Conservation (phyloP, 2,888 invertebrate genomes). For the Clanis bilineata region DNA sequence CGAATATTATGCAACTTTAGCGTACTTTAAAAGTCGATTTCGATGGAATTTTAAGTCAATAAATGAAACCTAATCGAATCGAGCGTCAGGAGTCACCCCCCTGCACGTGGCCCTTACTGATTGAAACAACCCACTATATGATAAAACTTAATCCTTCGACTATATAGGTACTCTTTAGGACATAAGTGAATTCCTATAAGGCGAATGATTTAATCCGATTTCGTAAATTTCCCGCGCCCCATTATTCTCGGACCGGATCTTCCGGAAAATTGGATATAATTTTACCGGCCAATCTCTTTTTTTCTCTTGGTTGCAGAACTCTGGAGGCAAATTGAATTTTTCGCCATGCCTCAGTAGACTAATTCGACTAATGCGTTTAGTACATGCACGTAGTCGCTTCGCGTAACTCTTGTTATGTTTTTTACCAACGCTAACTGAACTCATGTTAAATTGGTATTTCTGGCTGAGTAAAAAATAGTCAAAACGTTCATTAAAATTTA, state of each 20-base stretch:
- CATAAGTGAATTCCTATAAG: slow-evolving; percentile 49
- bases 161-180: too few species aligned
- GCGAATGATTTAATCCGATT: slow-evolving; percentile 71
- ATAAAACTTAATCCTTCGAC: background rate
- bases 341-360: slow-evolving; percentile 72
- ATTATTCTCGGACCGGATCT: slow-evolving; percentile 57
- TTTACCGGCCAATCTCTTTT: slow-evolving; percentile 61
- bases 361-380: slow-evolving; percentile 79
- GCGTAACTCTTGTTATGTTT: slow-evolving; percentile 4
- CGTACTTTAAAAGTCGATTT: too few species aligned
- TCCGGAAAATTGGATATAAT: slow-evolving; percentile 73
- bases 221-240: slow-evolving; percentile 53
- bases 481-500: background rate
- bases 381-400: slow-evolving; percentile 25
- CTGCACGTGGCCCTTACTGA: too few species aligned
- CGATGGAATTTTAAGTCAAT: too few species aligned
- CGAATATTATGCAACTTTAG: too few species aligned
- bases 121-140: too few species aligned
- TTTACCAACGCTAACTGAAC: background rate
- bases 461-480: background rate
- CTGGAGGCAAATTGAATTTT: slow-evolving; percentile 78
- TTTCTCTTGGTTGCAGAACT: slow-evolving; percentile 57
- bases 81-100: too few species aligned
- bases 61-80: too few species aligned
- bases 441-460: slow-evolving; percentile 2